phyloP scores from a whole-genome alignment of 2,113 vertebrate genomes.

The Pollachius pollachius region DNA sequence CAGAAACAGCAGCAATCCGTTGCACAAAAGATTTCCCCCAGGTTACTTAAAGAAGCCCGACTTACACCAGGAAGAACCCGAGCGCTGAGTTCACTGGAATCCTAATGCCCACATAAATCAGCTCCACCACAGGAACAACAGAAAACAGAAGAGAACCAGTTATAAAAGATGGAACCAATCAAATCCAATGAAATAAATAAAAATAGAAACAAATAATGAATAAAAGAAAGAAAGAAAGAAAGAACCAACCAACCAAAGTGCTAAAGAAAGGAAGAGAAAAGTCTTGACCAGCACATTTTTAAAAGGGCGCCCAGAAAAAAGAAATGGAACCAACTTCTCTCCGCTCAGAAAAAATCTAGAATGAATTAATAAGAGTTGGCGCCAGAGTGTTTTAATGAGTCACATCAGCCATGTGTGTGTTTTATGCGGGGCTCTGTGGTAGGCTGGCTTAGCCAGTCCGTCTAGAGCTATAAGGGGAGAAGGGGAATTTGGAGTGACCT shows the following conservation, averaged over 20 bases:
- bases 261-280: conserved; percentile 1
- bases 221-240: neutral
- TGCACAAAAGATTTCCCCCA: neutral
- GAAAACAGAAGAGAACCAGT: too few species aligned
- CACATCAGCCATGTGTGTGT: conserved; percentile 74
- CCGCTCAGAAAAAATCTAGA: conserved; percentile 65
- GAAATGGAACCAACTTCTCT: conserved; percentile 46
- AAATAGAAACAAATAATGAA: too few species aligned
- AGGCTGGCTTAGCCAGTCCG: conserved; percentile 59
- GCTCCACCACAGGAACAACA: too few species aligned
- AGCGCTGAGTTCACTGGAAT: neutral
- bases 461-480: conserved; percentile 70
- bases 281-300: conserved; percentile 36
- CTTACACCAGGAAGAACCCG: too few species aligned
- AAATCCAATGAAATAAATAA: too few species aligned
- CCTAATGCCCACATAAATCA: too few species aligned
- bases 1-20: conserved; percentile 13
- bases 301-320: conserved; percentile 29
- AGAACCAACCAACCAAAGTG: neutral
- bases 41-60: too few species aligned
- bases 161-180: too few species aligned
- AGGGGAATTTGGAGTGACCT: conserved; percentile 76
- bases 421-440: conserved; percentile 70
- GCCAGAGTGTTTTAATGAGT: conserved; percentile 78
- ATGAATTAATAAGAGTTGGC: conserved; percentile 78